A percentile compares a stretch with the other conserved stretches of the same genome.
Evolutionary conservation across 1,140 invertebrate genomes (phyloP).

Genomic region (Hyles euphorbiae): DNA sequence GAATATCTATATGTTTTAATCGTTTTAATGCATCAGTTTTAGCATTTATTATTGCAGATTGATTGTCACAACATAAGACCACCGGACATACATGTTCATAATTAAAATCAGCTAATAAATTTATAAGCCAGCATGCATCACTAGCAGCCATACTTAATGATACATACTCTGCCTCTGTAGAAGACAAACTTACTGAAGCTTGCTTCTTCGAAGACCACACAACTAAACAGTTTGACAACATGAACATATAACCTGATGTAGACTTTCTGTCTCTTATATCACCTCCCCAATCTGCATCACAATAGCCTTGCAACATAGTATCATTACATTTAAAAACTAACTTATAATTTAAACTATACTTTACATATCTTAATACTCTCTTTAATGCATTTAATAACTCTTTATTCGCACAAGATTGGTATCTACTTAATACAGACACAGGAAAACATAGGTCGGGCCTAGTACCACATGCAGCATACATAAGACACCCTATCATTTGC

Average conservation of each 20-base stretch:
- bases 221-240: slow-evolving; percentile 40
- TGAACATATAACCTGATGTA: slow-evolving; percentile 38
- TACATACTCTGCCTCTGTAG: slow-evolving; percentile 68
- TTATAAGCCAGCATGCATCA: slow-evolving; percentile 56
- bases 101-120: slow-evolving; percentile 34
- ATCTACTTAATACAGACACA: too few relatives aligned
- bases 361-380: slow-evolving; percentile 33
- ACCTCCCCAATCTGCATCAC: slow-evolving; percentile 38
- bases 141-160: slow-evolving; percentile 43
- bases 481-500: too few relatives aligned
- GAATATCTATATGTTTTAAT: too few relatives aligned
- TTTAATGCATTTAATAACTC: slow-evolving; percentile 24
- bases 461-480: too few relatives aligned
- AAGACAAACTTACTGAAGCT: slow-evolving; percentile 47
- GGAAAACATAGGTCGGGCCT: too few relatives aligned
- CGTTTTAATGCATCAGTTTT: too few relatives aligned
- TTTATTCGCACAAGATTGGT: slow-evolving; percentile 24
- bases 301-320: slow-evolving; percentile 27
- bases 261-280: slow-evolving; percentile 32
- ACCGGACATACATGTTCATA: slow-evolving; percentile 24
- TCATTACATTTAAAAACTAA: slow-evolving; percentile 29
- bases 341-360: slow-evolving; percentile 29
- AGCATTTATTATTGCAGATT: too few relatives aligned
- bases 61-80: slow-evolving; percentile 27
- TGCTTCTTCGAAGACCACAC: slow-evolving; percentile 62